Conservation (phyloP, 2,888 invertebrate genomes). For the Drosophila mettleri region DNA sequence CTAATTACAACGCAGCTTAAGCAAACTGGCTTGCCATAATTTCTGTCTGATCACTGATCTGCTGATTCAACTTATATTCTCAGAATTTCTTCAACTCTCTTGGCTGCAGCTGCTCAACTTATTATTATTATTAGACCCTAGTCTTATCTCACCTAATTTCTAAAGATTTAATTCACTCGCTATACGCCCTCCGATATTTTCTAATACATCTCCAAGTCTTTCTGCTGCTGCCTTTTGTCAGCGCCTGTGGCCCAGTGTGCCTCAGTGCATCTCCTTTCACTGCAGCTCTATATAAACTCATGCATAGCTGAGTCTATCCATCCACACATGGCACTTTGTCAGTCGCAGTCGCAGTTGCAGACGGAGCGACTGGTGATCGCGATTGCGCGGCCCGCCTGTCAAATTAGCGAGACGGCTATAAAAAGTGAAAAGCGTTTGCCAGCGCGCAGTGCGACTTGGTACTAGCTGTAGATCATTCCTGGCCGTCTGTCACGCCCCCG, state of each 20-base stretch:
- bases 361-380: slow-evolving; percentile 58
- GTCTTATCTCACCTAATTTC: background rate
- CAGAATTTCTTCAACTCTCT: background rate
- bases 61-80: background rate
- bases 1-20: background rate
- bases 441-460: slow-evolving; percentile 46
- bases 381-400: slow-evolving; percentile 77
- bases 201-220: background rate
- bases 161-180: too few species aligned
- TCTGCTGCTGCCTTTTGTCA: slow-evolving; percentile 2
- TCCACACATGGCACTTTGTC: slow-evolving; percentile 54
- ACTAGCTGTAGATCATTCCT: slow-evolving; percentile 27
- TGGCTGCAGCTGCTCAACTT: too few species aligned
- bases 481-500: slow-evolving; percentile 15
- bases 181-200: background rate
- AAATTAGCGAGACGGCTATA: slow-evolving; percentile 75
- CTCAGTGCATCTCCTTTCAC: slow-evolving; percentile 24
- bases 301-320: slow-evolving; percentile 46
- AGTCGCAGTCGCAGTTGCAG: slow-evolving; percentile 26
- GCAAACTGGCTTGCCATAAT: too few species aligned
- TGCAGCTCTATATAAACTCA: slow-evolving; percentile 9
- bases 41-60: background rate
- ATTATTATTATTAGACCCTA: background rate
- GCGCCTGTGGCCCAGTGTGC: slow-evolving; percentile 46
- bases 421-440: slow-evolving; percentile 73